A percentile compares a stretch with the other conserved stretches of the same genome.
phyloP scores from a whole-genome alignment of 2,113 vertebrate genomes.

The Pelvicachromis taeniatus region DNA sequence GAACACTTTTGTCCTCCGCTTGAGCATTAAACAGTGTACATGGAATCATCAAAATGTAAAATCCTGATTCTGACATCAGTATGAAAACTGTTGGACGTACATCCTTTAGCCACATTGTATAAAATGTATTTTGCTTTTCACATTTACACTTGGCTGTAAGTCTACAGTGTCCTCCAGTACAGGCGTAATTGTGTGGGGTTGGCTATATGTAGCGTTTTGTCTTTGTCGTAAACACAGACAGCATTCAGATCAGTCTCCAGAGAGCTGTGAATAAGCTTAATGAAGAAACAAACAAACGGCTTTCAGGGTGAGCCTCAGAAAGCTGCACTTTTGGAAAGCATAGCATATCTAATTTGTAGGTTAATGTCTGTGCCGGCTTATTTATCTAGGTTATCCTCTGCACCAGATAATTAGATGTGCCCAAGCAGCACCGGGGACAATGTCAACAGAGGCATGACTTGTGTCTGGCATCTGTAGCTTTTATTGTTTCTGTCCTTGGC shows the following conservation, averaged over 20 bases:
- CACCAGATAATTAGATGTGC: conserved; percentile 43
- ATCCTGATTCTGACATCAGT: not conserved
- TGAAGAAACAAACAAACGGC: conserved; percentile 57
- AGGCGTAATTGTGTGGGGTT: not conserved
- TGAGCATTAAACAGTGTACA: not conserved
- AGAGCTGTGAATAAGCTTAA: conserved; percentile 64
- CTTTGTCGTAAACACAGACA: conserved; percentile 22
- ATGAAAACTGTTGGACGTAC: not conserved
- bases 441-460: conserved; percentile 19
- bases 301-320: conserved; percentile 34
- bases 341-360: conserved; percentile 66
- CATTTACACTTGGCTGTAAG: not conserved
- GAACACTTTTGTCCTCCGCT: not conserved
- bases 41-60: not conserved
- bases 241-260: conserved; percentile 37
- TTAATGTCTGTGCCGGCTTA: conserved; percentile 45
- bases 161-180: not conserved
- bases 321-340: conserved; percentile 43
- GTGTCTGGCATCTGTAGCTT: conserved; percentile 19
- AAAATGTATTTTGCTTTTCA: not conserved
- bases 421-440: conserved; percentile 15
- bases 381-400: conserved; percentile 63
- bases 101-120: not conserved
- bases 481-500: conserved; percentile 15
- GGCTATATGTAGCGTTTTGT: not conserved